phyloP scores from a whole-genome alignment of 2,113 vertebrate species.

The Orthonyx spaldingii region DNA sequence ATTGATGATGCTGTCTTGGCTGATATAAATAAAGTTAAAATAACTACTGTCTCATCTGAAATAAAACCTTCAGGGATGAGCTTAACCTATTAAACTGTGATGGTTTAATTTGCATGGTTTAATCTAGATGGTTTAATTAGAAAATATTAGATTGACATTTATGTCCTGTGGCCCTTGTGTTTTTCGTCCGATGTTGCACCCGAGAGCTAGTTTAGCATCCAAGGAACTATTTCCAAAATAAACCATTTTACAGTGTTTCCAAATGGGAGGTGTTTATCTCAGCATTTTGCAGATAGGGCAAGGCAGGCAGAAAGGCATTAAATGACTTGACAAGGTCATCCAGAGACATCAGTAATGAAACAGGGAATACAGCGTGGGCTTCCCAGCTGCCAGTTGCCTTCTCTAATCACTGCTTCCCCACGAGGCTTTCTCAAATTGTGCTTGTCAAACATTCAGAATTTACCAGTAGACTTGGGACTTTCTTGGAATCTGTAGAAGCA shows the following conservation, averaged over 20 bases:
- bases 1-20: neutral
- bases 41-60: neutral
- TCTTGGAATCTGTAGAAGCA: neutral
- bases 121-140: neutral
- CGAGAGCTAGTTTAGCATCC: neutral
- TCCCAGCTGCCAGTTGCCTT: slow-evolving; percentile 23
- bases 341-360: neutral
- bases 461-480: neutral
- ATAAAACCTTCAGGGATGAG: neutral
- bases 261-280: neutral
- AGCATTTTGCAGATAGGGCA: neutral
- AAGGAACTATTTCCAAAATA: neutral
- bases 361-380: neutral
- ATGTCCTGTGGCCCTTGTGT: neutral
- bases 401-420: slow-evolving; percentile 7
- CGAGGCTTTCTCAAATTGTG: neutral
- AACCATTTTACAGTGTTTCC: neutral
- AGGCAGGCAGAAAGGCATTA: neutral
- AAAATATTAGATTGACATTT: neutral
- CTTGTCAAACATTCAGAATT: neutral
- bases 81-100: neutral
- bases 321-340: slow-evolving; percentile 28
- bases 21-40: neutral
- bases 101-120: neutral
- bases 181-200: neutral